Base-by-base conservation (phyloP, 2,888 invertebrate genomes). In the Cyclophora punctaria region DNA sequence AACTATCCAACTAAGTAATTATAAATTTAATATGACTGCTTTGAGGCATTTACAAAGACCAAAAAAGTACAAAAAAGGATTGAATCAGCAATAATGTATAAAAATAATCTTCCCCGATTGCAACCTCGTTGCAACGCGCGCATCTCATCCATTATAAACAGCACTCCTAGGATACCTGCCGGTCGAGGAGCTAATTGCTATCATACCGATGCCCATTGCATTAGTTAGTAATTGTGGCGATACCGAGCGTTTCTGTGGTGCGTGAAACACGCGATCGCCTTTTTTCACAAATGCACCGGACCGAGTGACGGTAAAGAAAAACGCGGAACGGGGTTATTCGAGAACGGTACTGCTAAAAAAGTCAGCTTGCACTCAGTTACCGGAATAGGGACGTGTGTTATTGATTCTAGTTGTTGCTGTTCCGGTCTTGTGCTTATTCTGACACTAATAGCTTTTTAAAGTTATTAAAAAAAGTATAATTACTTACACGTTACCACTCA, bases 241-340 rank as follows among this genome's bases (percentile, higher is more conserved):
- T 74, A 67, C 67, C 61, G 51, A 46, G 58, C 34, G 6, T 37
- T 37, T 44, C 44, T 44, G 56, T 48, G 48, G 61, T 67, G 68
- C 73, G 73, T 76, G 69, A 72, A 67, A 66, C 81, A 79, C 78
- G 81, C 81, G 69, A 81, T 66, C 54, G 54, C 53, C 63, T 73
- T 82, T 82, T 83, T 74, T 73, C 69, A 70, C 63, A 64, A 71
- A 71, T 66, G 78, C 83, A 80, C 51, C 75, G 64, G 75, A 78
- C 70, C 80, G 78, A 75, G 59, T 68, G 75, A 72, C 70, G 68
- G 69, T 49, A 46, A 49, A 70, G 75, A 80, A 83, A 83, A 83
- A 82, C 71, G 61, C 62, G 67, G 68, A 83, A 81, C 71, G 72
- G 72, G 74, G 79, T 71, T 77, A 71, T 55, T 53, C 55, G 55